Base-by-base conservation (phyloP, 64 coral and sea anemone species). In the Montipora sp. region DNA sequence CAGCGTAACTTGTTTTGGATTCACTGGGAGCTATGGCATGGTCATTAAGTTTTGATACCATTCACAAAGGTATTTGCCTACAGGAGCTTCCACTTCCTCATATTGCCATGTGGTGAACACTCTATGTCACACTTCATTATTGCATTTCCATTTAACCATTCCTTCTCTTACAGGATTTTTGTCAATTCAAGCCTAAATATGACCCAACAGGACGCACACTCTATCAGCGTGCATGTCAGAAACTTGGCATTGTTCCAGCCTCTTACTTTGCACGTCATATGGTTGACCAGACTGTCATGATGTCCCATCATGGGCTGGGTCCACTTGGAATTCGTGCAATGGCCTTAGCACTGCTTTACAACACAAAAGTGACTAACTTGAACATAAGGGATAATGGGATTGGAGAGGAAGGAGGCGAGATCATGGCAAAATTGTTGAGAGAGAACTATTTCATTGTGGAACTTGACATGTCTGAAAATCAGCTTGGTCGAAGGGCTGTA, bases 201-300 rank as follows among this genome's bases (percentile, higher is more conserved):
- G 95, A 96, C 60, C 48, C 95, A 20, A 96, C 95, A 63, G 95
- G 95, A 44, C 93, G 95, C 59, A 94, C 81, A 44, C 48, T 96
- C 19, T 96, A 96, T 76, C 65, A 83, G 24, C 87, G 95, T 55
- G 92, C 95, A 48, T 96, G 95, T 73, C 59, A 96, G 74, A 96
- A 91, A 92, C 89, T 98, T 15, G 95, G 95, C 11, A 98, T 92
- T 49, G 89, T 98, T 5, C 95, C 95, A 57, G 95, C 93, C 7
- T 98, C 95, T 60, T 98, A 94, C 84, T 98, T 98, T 79, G 65
- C 94, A 13, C 95, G 95, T 89, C 95, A 98, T 83, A 98, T 98
- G 83, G 94, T 81, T 57, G 89, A 94, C n/a, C 89, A 92, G 3
- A 90, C 87, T 68, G 81, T 98, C 59, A 88, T 89, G 88, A 98